Conservation (phyloP, 2,797 vertebrate species). For the Discoglossus pictus region DNA sequence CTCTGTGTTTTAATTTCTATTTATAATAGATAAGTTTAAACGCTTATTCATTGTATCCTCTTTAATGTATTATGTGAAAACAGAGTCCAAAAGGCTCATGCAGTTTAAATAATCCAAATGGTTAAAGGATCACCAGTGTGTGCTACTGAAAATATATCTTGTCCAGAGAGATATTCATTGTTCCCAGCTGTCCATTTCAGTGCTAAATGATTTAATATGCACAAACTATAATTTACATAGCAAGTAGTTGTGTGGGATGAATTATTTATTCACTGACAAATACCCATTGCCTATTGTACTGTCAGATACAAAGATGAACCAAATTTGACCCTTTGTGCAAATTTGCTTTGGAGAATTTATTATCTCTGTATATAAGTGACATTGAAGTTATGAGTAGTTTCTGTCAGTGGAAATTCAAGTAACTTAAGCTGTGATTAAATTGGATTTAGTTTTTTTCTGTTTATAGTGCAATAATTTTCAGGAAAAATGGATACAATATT, state of each 20-base stretch:
- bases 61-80: too few species aligned
- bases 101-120: conserved; percentile 62
- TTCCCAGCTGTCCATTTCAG: conserved; percentile 73
- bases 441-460: conserved; percentile 38
- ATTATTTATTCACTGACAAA: conserved; percentile 76
- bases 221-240: conserved; percentile 77
- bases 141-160: conserved; percentile 61
- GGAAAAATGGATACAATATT: conserved; percentile 30
- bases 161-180: conserved; percentile 70
- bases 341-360: conserved; percentile 72
- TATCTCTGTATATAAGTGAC: conserved; percentile 68
- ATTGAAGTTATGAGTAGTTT: conserved; percentile 63
- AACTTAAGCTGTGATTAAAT: conserved; percentile 61
- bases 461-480: conserved; percentile 34
- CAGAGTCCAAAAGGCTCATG: neutral
- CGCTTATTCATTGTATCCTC: too few species aligned
- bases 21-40: too few species aligned
- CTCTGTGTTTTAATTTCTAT: too few species aligned
- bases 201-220: conserved; percentile 74
- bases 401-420: conserved; percentile 56
- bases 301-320: conserved; percentile 68
- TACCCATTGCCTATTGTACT: conserved; percentile 63
- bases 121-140: conserved; percentile 66
- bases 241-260: conserved; percentile 68
- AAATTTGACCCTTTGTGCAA: conserved; percentile 69